Conservation (phyloP, 2,113 vertebrate species). For the Setophaga coronata region DNA sequence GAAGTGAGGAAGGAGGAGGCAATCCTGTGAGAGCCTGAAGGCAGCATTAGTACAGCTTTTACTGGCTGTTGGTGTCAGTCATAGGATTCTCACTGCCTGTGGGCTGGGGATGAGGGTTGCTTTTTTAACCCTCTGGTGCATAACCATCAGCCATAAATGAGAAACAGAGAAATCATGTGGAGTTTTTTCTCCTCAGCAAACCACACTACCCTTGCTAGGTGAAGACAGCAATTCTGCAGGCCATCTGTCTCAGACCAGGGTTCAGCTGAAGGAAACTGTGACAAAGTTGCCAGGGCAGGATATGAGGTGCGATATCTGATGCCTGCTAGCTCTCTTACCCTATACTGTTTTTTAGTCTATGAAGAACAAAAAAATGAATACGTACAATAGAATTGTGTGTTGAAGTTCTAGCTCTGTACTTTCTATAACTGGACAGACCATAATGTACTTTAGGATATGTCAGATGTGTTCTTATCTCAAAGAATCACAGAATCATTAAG, state of each 20-base stretch:
- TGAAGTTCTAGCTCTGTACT: not conserved
- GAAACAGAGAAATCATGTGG: not conserved
- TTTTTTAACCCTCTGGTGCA: fast-evolving
- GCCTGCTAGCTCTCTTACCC: not conserved
- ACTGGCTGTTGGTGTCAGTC: not conserved
- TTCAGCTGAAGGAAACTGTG: not conserved
- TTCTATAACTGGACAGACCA: not conserved
- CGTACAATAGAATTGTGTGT: not conserved
- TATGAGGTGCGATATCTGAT: not conserved
- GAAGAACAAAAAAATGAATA: not conserved
- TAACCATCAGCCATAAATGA: not conserved
- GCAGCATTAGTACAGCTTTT: not conserved
- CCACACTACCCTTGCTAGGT: not conserved
- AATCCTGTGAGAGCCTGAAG: not conserved
- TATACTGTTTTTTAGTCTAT: not conserved
- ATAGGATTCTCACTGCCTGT: not conserved
- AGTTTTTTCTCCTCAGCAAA: not conserved
- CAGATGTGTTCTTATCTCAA: not conserved
- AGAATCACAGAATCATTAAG: not conserved
- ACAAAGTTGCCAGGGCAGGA: not conserved
- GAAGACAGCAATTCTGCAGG: not conserved
- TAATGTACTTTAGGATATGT: not conserved
- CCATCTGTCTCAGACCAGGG: not conserved
- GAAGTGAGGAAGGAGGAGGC: not conserved
- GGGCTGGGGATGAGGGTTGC: fast-evolving